Conservation (phyloP, 1,140 invertebrate genomes). For the Drosophila watanabei region DNA sequence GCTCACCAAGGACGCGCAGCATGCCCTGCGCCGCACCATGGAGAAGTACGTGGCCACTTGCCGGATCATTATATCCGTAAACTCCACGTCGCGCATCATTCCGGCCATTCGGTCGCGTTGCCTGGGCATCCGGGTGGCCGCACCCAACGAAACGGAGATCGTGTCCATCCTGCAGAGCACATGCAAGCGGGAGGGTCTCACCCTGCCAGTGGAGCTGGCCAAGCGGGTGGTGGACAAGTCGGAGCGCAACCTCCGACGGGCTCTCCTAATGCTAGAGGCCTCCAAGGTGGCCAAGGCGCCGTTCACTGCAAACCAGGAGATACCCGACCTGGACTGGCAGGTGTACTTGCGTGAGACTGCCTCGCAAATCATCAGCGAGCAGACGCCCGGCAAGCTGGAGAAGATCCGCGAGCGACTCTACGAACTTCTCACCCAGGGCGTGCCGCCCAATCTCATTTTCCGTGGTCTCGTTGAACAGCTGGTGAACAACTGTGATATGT, state of each 20-base stretch:
- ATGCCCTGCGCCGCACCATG: constrained; percentile 98
- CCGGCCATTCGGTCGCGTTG: constrained; percentile 98
- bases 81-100: constrained; percentile 97
- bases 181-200: constrained; percentile 94
- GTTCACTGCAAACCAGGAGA: constrained; percentile 92
- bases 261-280: constrained; percentile 97
- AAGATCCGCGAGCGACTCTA: constrained; percentile 96
- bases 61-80: constrained; percentile 97
- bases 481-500: constrained; percentile 95
- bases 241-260: constrained; percentile 96
- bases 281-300: constrained; percentile 97
- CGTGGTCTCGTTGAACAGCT: constrained; percentile 94
- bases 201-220: constrained; percentile 92
- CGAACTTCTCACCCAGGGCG: constrained; percentile 97
- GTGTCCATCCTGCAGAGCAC: constrained; percentile 89
- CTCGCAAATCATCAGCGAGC: constrained; percentile 94
- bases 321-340: constrained; percentile 97
- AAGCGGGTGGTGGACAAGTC: constrained; percentile 92
- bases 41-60: constrained; percentile 99
- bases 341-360: constrained; percentile 95
- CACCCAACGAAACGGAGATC: constrained; percentile 94
- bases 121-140: constrained; percentile 95
- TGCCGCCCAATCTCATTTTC: constrained; percentile 97
- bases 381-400: constrained; percentile 93
- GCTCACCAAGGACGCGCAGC: constrained; percentile 99